Base-by-base conservation (phyloP, 1,140 invertebrate species). In the Euglossa dilemma region DNA sequence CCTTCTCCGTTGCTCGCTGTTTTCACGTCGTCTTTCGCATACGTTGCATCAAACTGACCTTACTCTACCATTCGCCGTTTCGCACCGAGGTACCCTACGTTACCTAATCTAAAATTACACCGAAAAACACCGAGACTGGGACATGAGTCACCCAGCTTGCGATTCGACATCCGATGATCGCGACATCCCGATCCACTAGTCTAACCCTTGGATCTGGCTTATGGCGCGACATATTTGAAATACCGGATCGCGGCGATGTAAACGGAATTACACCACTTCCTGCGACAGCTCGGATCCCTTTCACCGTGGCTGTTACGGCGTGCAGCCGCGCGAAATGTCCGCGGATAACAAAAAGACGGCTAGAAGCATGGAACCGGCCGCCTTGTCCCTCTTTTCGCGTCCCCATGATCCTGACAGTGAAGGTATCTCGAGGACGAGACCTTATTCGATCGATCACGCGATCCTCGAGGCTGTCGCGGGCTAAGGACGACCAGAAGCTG, bases 361-460 rank as follows among this genome's bases (percentile, higher is more conserved):
- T 23, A 18, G 36, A 54, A 36, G 36, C 56, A 43, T 36, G 14
- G 11, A 70, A 36, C 16, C 18, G 61, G 28, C 25, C 52, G 25
- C 25, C 52, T 59, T 71, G 77, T 79, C 67, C 78, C 57, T 73
- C 69, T 80, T 71, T 59, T 50, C 59, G n/a, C 61, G 63, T 43
- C n/a, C 28, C 66, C 59, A 28, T 73, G 70, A 79, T 79, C 77
- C 66, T 79, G 77, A 71, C 77, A 79, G 45, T 79, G 77, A 71
- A 79, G 77, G 54, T 71, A 71, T 59, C 56, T 71, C 54, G 66
- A 79, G 66, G 77, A 79, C 77, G 77, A 59, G 66, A 59, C 54
- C 77, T 79, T 79, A 79, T 59, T 79, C 77, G 66, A 59, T 79
- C 66, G 16, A 79, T 79, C 76, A 79, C 76, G 76, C 66, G 64